Evolutionary conservation across 1,140 invertebrate genomes (phyloP), one percentile per base, ranked within the genome.

Genomic region (Lasioglossum albipes): DNA sequence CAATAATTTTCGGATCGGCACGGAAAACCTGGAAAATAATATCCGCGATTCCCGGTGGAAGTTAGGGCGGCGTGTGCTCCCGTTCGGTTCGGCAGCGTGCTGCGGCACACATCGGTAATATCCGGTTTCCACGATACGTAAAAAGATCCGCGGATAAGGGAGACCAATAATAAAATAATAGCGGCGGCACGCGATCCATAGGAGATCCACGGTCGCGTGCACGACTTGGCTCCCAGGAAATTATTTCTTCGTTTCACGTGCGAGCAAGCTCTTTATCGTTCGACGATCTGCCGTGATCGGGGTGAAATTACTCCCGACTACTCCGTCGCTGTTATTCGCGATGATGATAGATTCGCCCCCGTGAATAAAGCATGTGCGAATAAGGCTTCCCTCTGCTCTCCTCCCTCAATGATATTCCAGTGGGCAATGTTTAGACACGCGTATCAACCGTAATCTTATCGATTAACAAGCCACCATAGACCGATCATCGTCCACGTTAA

Each of bases 81-180:
- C 57, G 36, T 68, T 84, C 81, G 81, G 81, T 73, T 84, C 77
- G 77, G 72, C 82, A 72, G 22, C 62, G 62, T 64, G 65, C 27
- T 13, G 61, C 75, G 61, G 77, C 18, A 62, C 75, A 61, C 82
- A 84, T 76, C 82, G 72, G 49, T 71, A 20, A 62, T 81, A 85
- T 85, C 84, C 84, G 68, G 73, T 85, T 76, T 85, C 78, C 75
- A 31, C 64, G 49, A 62, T 84, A 84, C 70, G 78, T 80, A 84
- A 85, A 66, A 84, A 84, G 84, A 85, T 85, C 68, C 42, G 75
- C 31, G 72, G 84, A 84, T 81, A 84, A 84, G 62, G 62, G 65
- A 85, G 67, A 57, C 52, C 73, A 84, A 85, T 84, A 84, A 85
- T 81, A 85, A 85, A 85, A 85, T 85, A 85, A 85, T 85, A 52